These are phyloP conservation scores for Lamellibrachia columna DNA, from an alignment of 2,888 invertebrate species.

Conservation along the genomic window DNA sequence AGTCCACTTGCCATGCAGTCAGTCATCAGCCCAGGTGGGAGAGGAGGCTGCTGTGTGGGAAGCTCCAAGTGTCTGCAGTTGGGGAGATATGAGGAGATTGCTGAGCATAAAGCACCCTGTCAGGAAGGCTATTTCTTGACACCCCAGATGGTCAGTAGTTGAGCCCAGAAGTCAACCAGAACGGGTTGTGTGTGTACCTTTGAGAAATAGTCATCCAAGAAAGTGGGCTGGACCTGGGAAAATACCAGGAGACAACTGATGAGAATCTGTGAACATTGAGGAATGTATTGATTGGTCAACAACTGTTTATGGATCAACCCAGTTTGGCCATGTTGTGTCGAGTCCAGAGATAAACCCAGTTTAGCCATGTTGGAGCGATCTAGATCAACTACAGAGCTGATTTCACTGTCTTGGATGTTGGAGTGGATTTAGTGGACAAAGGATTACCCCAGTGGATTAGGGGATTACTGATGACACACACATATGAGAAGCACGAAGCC, in stretches of 20 bases:
- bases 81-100: not conserved
- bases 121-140: not conserved
- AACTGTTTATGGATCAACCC: not conserved
- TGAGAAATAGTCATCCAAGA: not conserved
- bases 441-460: conserved; percentile 12
- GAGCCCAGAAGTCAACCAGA: not conserved
- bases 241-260: not conserved
- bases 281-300: not conserved
- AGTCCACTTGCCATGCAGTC: not conserved
- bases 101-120: conserved; percentile 4
- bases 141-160: not conserved
- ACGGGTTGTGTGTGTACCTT: not conserved
- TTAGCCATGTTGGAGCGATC: no score
- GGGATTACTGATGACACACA: not conserved
- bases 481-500: not conserved
- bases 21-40: not conserved
- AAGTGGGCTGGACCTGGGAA: not conserved
- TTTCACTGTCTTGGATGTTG: not conserved
- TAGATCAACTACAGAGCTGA: not conserved
- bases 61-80: not conserved
- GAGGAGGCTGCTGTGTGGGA: not conserved
- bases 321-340: no score
- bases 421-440: not conserved
- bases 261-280: not conserved
- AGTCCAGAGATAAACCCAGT: no score